Evolutionary conservation across 2,113 vertebrate genomes (phyloP).

Genomic region (Charadrius vociferus): DNA sequence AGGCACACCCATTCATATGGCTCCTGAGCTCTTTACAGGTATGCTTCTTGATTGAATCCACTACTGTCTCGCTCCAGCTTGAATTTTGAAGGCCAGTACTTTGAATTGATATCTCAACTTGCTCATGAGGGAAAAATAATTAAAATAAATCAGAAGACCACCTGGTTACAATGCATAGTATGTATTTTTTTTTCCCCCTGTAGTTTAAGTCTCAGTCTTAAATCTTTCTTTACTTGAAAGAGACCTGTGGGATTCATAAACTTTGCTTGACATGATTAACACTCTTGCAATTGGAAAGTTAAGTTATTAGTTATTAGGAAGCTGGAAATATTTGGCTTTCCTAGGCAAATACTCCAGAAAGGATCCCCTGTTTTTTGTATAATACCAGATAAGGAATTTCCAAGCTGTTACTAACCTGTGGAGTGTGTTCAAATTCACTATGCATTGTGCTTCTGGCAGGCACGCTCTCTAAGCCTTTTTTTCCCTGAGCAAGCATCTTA

Average conservation of each 20-base stretch:
- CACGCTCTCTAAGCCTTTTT: not conserved
- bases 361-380: not conserved
- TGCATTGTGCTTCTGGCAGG: not conserved
- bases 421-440: not conserved
- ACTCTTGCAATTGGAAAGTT: not conserved
- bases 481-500: not conserved
- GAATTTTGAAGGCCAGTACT: not conserved
- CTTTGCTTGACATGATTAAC: not conserved
- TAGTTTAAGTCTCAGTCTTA: not conserved
- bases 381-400: not conserved
- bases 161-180: fast-evolving
- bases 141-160: not conserved
- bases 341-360: not conserved
- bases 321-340: not conserved
- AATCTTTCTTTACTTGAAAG: not conserved
- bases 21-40: slow-evolving; percentile 98
- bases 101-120: not conserved
- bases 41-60: not conserved
- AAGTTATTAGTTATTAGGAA: not conserved
- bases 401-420: not conserved
- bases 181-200: not conserved
- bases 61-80: not conserved
- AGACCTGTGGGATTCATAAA: not conserved
- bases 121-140: not conserved
- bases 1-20: slow-evolving; percentile 98